Conservation (phyloP, 1,140 invertebrate species). For the Choristoneura fumiferana region DNA sequence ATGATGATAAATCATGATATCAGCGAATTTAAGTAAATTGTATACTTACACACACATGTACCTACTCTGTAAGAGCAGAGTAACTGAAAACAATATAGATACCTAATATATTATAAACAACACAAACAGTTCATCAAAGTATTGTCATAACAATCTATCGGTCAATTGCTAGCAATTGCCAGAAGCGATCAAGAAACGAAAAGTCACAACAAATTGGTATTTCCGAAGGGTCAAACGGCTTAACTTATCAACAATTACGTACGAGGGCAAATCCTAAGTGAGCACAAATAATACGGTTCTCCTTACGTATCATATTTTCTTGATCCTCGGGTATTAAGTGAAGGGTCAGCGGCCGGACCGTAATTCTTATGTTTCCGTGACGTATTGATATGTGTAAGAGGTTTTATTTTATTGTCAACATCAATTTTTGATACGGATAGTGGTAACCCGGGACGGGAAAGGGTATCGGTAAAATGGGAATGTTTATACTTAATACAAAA, state of each 20-base stretch:
- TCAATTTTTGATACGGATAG: slow-evolving; percentile 20
- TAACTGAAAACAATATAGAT: too few relatives aligned
- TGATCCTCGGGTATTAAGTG: slow-evolving; percentile 67
- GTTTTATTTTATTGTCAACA: slow-evolving; percentile 61
- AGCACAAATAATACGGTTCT: slow-evolving; percentile 69
- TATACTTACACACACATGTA: too few relatives aligned
- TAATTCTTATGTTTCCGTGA: slow-evolving; percentile 48
- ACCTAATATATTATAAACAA: too few relatives aligned
- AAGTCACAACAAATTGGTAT: slow-evolving; percentile 54
- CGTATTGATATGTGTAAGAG: slow-evolving; percentile 53
- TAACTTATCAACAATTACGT: slow-evolving; percentile 54
- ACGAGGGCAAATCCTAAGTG: slow-evolving; percentile 61
- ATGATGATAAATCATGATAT: too few relatives aligned
- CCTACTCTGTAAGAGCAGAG: too few relatives aligned
- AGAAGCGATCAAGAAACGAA: background rate
- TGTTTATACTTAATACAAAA: too few relatives aligned
- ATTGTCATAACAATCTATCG: slow-evolving; percentile 21
- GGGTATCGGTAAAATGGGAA: too few relatives aligned
- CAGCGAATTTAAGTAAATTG: too few relatives aligned
- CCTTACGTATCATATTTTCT: slow-evolving; percentile 64
- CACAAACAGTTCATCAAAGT: background rate
- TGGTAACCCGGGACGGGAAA: background rate
- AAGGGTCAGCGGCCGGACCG: slow-evolving; percentile 61
- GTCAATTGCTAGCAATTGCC: slow-evolving; percentile 33
- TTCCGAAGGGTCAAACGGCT: slow-evolving; percentile 68